A percentile compares a stretch with the other conserved stretches of the same genome.
phyloP scores from a whole-genome alignment of 37 sponge, comb jelly and placozoan species.

The Cliona cf. orientalis region DNA sequence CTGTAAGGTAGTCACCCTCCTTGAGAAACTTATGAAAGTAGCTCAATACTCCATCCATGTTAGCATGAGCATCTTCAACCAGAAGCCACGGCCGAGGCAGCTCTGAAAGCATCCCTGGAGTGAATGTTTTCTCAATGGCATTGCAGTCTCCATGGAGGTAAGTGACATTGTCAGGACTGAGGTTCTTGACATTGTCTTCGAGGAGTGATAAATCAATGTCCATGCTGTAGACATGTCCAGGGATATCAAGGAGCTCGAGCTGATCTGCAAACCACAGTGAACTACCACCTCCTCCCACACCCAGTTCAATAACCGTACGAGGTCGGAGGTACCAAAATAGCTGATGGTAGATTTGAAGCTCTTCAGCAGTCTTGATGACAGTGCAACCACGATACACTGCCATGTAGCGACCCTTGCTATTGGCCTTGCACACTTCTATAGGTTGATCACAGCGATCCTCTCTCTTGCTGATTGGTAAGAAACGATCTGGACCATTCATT shows the following conservation, averaged over 20 bases:
- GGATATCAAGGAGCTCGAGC: background rate
- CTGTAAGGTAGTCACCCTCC: slow-evolving; percentile 47
- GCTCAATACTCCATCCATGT: slow-evolving; percentile 6
- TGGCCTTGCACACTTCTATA: background rate
- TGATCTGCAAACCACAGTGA: slow-evolving; percentile 52
- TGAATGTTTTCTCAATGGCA: slow-evolving; percentile 43
- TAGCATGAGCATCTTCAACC: slow-evolving; percentile 63
- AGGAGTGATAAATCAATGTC: slow-evolving; percentile 48
- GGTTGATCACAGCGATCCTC: slow-evolving; percentile 36
- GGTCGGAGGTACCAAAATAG: slow-evolving; percentile 51
- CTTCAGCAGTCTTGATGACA: slow-evolving; percentile 30
- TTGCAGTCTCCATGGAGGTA: slow-evolving; percentile 47
- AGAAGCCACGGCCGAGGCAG: slow-evolving; percentile 51
- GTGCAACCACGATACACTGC: background rate
- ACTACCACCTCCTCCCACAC: slow-evolving; percentile 37
- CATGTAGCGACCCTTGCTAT: background rate
- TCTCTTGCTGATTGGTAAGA: slow-evolving; percentile 30
- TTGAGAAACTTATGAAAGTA: slow-evolving; percentile 41
- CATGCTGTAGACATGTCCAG: slow-evolving; percentile 27
- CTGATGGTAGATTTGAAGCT: slow-evolving; percentile 29
- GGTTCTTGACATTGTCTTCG: background rate
- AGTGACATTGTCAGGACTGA: slow-evolving; percentile 27
- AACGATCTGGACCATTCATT: slow-evolving; percentile 30
- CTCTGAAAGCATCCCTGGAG: slow-evolving; percentile 15
- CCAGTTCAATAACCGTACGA: slow-evolving; percentile 56